Base-by-base conservation (phyloP, 2,888 invertebrate genomes). In the Gastrophysa polygoni region DNA sequence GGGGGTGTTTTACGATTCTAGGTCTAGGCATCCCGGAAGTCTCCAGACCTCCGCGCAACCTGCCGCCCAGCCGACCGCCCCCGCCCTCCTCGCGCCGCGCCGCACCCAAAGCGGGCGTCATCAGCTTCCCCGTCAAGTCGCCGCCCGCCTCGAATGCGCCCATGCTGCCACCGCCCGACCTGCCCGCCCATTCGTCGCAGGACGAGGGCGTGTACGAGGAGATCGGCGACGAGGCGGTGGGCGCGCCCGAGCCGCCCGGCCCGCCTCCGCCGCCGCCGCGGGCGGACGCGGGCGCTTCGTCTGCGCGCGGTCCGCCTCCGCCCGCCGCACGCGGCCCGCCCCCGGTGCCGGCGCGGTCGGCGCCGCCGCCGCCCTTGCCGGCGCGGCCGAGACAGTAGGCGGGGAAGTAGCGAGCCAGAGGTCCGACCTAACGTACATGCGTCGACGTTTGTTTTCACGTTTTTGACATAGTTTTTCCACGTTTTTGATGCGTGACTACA, bases 331-430 rank as follows among this genome's bases (percentile, higher is more conserved):
- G 74, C 76, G 80, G 68, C 66, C 81, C 81, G 16, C 82, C 85
- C 1, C 83, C 86, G 0, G 86, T 87, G 28, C 83, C 86, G 2
- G 83, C 81, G 60, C 82, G 85, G 66, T 84, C 81, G 68, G 85
- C 82, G 57, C 87, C 81, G 14, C 89, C 89, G 5, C 89, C 89
- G 17, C 89, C 90, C 0, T 80, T 89, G 68, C 90, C 90, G 2
- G 88, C 89, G 38, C 84, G 89, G 57, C 87, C 87, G 28, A 79
- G 79, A 47, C 77, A 77, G 48, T 73, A 72, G 65, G 50, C 57
- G 48, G n/a, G 4, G 38, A 8, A 3, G 32, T 7, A 5, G n/a
- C n/a, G n/a, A n/a, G n/a, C n/a, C n/a, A n/a, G n/a, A n/a, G n/a
- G n/a, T n/a, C n/a, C n/a, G n/a, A n/a, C n/a, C n/a, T n/a, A n/a